Conservation (phyloP, 2,797 vertebrate species). For the Ctenosaura bakeri region DNA sequence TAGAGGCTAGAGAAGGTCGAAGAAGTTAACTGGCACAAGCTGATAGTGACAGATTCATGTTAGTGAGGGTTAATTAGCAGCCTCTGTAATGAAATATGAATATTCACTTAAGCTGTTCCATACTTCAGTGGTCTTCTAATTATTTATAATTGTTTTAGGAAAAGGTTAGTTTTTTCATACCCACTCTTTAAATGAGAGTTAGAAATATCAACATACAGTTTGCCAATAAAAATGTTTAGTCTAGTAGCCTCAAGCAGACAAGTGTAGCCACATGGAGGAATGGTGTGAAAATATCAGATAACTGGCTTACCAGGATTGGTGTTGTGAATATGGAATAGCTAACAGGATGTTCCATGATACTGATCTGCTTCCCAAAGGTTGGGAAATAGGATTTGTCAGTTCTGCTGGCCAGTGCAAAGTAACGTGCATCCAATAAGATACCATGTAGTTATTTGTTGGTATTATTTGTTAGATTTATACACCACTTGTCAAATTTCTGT, state of each 20-base stretch:
- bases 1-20: conserved; percentile 69
- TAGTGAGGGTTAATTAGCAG: conserved; percentile 69
- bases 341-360: background rate
- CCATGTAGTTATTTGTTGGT: background rate
- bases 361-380: background rate
- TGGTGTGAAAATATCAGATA: conserved; percentile 24
- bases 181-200: conserved; percentile 20
- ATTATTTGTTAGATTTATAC: background rate
- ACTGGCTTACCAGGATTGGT: conserved; percentile 2
- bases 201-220: conserved; percentile 31
- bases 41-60: conserved; percentile 72
- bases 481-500: background rate
- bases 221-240: conserved; percentile 33
- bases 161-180: conserved; percentile 41
- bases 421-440: conserved; percentile 8
- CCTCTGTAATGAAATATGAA: conserved; percentile 54
- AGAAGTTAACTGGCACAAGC: conserved; percentile 68
- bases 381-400: background rate
- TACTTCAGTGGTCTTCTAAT: conserved; percentile 56
- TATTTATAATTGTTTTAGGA: conserved; percentile 50
- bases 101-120: conserved; percentile 56
- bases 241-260: conserved; percentile 30
- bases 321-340: background rate
- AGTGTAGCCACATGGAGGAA: conserved; percentile 19
- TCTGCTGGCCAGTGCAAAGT: conserved; percentile 19